Base-by-base conservation (phyloP, 2,888 invertebrate species). In the Malacosoma neustria region DNA sequence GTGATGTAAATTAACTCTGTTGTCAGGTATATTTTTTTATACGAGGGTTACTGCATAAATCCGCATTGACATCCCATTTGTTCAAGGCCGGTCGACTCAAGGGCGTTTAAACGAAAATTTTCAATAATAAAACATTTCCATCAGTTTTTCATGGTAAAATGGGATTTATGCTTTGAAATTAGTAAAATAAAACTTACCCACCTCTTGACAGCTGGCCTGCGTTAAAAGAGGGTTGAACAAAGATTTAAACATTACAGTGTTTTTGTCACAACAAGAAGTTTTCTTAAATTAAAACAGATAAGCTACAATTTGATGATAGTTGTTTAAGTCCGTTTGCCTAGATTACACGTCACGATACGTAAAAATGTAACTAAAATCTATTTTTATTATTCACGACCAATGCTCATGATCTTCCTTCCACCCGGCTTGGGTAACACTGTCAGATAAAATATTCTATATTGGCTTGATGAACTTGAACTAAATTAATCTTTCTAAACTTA, bases 151-250 rank as follows among this genome's bases (percentile, higher is more conserved):
- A 41, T 38, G 29, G 13, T 15, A 37, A 41, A 38, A 32, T 33
- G 30, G 22, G 36, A 40, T 40, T 35, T 41, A 36, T 31, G 41
- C 35, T 45, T 34, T 33, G 36, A 42, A 47, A 49, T 40, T 50
- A 42, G 47, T 49, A 43, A 60, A 72, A n/a, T n/a, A n/a, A 82
- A 85, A 90, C 90, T 90, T 90, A 90, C 91, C 90, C 87, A 92
- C 92, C 92, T 92, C 91, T 90, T 90, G 90, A 89, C 90, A 90
- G 84, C 88, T 88, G 76, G 89, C 90, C 79, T 87, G 86, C 69
- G 87, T 84, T 67, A 90, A 75, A 70, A 90, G 74, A 77, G 87
- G 85, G 73, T 87, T 84, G 64, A 77, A 86, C 86, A 89, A 87
- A 80, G 86, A 81, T 80, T 81, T 88, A 86, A 87, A 87, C 90